Evolutionary conservation across 2,113 vertebrate genomes (phyloP).

Genomic region (Microcebus murinus): DNA sequence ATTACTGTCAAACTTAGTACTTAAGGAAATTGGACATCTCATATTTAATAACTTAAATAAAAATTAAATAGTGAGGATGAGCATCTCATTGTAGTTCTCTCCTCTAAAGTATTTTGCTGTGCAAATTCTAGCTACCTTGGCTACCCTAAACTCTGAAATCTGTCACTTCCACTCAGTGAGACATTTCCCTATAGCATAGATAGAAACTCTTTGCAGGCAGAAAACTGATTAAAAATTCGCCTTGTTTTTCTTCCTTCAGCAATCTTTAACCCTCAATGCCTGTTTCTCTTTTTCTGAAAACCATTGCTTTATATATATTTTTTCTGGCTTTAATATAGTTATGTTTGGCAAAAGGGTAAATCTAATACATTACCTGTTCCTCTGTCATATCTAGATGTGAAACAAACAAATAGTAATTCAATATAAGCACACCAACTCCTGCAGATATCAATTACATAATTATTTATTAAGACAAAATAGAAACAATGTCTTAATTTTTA

Average conservation of each 20-base stretch:
- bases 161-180: neutral
- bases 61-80: neutral
- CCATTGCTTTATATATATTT: neutral
- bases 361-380: neutral
- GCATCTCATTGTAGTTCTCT: neutral
- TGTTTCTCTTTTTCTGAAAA: neutral
- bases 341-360: neutral
- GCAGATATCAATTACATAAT: neutral
- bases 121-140: neutral
- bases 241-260: neutral
- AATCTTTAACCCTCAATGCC: neutral
- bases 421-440: neutral
- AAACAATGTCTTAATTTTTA: neutral
- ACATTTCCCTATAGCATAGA: neutral
- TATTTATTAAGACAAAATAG: neutral
- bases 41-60: neutral
- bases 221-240: neutral
- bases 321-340: neutral
- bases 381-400: neutral
- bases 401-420: neutral
- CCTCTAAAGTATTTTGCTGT: neutral
- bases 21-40: too few relatives aligned
- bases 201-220: neutral
- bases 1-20: too few relatives aligned
- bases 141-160: neutral